A percentile compares a stretch with the other conserved stretches of the same genome.
These are phyloP conservation scores for Drosophila emarginata DNA, from an alignment of 2,888 invertebrate genomes.

Conservation along the genomic window DNA sequence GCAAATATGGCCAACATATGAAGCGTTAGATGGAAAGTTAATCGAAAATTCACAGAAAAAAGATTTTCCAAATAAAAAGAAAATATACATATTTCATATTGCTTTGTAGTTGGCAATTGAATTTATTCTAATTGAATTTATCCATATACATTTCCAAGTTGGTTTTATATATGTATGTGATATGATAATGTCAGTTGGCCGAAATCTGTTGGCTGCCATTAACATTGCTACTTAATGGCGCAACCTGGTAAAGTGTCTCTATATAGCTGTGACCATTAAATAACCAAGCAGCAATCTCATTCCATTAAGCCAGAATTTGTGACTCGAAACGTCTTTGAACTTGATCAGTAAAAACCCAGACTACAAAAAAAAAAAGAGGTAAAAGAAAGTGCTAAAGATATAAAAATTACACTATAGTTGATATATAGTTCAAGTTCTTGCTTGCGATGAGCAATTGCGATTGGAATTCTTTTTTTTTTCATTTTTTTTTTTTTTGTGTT, in stretches of 20 bases:
- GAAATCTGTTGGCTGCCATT: slow-evolving; percentile 27
- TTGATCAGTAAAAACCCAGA: slow-evolving; percentile 41
- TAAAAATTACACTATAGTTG: not conserved
- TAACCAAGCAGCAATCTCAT: slow-evolving; percentile 53
- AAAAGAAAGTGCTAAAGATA: not conserved
- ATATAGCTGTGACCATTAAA: slow-evolving; percentile 54
- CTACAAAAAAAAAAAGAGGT: not conserved
- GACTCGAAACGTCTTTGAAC: slow-evolving; percentile 72
- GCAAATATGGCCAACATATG: slow-evolving; percentile 73
- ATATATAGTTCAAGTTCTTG: slow-evolving; percentile 12
- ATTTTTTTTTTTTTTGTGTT: not conserved
- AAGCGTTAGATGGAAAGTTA: slow-evolving; percentile 42
- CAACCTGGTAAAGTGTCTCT: slow-evolving; percentile 16
- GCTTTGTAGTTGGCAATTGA: slow-evolving; percentile 1
- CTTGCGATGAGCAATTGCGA: slow-evolving; percentile 23
- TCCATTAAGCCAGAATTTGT: slow-evolving; percentile 59
- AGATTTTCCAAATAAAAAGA: slow-evolving; percentile 14
- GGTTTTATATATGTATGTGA: not conserved
- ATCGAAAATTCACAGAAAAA: slow-evolving; percentile 48
- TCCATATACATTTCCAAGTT: not conserved
- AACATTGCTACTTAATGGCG: slow-evolving; percentile 60
- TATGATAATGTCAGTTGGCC: too few species aligned
- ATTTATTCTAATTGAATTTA: not conserved
- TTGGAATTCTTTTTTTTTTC: slow-evolving; percentile 16
- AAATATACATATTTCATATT: not conserved